Base-by-base conservation (phyloP, 2,888 invertebrate species). In the Eucera pruinosa region DNA sequence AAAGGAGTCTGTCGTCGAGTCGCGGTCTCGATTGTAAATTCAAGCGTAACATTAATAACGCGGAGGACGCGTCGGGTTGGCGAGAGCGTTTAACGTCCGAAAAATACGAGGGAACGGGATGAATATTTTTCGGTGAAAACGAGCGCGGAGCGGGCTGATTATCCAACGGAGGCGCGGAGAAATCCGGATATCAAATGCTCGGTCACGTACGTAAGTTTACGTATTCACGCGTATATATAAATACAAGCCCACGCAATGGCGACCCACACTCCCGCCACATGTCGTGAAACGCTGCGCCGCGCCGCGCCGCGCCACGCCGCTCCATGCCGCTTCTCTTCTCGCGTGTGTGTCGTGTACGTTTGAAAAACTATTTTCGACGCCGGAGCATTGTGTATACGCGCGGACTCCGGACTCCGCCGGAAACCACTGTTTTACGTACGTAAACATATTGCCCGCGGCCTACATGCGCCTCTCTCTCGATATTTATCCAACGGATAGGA, bases 331-430 rank as follows among this genome's bases (percentile, higher is more conserved):
- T n/a, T n/a, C n/a, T n/a, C n/a, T n/a, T n/a, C n/a, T n/a, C n/a
- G n/a, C n/a, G n/a, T n/a, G n/a, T n/a, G n/a, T n/a, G n/a, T 76
- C 72, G 69, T 75, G 66, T 66, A 76, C 65, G 77, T 67, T n/a
- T 73, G 78, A 85, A 87, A 84, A 87, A 86, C 87, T 86, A 85
- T 86, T 86, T 86, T 84, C 83, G 84, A 80, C 82, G 45, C 25
- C n/a, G n/a, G 62, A 52, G 73, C 77, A 71, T 66, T 75, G 67
- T 73, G 57, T 62, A 62, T 50, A 58, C 15, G 57, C 45, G 41
- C 45, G 48, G 27, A 55, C 54, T 43, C 15, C 69, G 54, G 41
- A 47, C 52, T 57, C 41, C 66, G 57, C 73, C 67, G 73, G 77
- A 77, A 77, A 73, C 73, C 73, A 57, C 62, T 78, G 80, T 81